phyloP scores from a whole-genome alignment of 2,113 vertebrate species.

The Oriolus oriolus region DNA sequence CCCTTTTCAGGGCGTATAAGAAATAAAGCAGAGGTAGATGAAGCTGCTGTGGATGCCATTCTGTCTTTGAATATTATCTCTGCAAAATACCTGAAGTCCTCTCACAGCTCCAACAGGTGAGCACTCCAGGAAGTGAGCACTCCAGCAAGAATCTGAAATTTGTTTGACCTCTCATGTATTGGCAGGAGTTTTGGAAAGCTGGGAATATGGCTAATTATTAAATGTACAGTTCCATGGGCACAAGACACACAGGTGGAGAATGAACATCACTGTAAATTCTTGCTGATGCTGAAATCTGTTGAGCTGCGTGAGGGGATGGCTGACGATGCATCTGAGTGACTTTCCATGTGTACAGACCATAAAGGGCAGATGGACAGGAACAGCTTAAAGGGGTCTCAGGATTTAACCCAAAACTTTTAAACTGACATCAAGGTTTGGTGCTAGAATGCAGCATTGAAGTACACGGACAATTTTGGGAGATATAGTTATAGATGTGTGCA shows the following conservation, averaged over 20 bases:
- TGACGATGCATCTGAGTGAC: background rate
- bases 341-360: background rate
- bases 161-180: background rate
- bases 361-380: background rate
- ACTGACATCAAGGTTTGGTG: background rate
- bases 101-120: constrained; percentile 92
- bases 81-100: constrained; percentile 93
- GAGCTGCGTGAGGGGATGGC: background rate
- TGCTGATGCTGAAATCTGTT: background rate
- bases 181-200: background rate
- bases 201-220: background rate
- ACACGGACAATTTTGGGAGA: background rate
- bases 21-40: constrained; percentile 91
- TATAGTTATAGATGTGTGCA: background rate
- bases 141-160: background rate
- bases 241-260: background rate
- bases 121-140: background rate
- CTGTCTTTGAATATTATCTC: constrained; percentile 97
- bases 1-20: constrained; percentile 83
- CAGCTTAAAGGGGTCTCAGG: background rate
- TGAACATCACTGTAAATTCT: background rate
- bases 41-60: constrained; percentile 86
- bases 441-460: background rate
- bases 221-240: background rate
- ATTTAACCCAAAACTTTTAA: background rate